A percentile compares a stretch with the other conserved stretches of the same genome.
Evolutionary conservation across 1,140 invertebrate species (phyloP).

Genomic region (Atopsyche davidsoni): DNA sequence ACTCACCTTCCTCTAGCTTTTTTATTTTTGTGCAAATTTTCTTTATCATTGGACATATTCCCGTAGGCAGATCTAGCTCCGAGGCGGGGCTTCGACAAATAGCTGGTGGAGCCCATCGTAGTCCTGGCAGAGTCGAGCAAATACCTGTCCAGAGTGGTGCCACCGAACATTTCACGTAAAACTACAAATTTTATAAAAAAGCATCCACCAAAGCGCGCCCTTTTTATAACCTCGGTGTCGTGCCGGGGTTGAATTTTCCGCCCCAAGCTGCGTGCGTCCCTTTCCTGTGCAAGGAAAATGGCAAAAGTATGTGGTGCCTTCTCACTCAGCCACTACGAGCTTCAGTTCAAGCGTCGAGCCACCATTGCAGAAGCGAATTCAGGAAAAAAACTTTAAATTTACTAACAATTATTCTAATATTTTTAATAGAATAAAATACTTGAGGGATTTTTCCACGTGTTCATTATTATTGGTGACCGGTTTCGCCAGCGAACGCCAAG

Average conservation of each 20-base stretch:
- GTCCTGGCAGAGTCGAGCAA: constrained; percentile 1
- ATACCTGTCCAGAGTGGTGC: constrained; percentile 26
- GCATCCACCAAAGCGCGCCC: neutral
- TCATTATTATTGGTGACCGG: too few relatives aligned
- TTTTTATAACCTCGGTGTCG: constrained; percentile 30
- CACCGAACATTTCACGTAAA: constrained; percentile 20
- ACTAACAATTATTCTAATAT: neutral
- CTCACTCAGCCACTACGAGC: neutral
- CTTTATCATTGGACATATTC: constrained; percentile 18
- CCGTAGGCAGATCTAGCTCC: constrained; percentile 12
- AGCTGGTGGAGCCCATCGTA: constrained; percentile 25
- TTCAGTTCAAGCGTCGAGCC: too few relatives aligned
- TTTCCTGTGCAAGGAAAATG: neutral
- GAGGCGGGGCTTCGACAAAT: constrained; percentile 22
- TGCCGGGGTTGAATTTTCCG: constrained; percentile 6
- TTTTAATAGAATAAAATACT: too few relatives aligned
- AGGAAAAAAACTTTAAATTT: neutral
- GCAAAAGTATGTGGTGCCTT: neutral
- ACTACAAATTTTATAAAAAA: constrained; percentile 11
- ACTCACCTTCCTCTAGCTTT: constrained; percentile 25
- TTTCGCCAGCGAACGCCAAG: too few relatives aligned
- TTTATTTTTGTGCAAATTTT: constrained; percentile 25
- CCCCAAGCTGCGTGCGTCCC: neutral
- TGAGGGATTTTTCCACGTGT: too few relatives aligned
- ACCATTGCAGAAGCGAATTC: too few relatives aligned